Base-by-base conservation (phyloP, 2,797 vertebrate genomes). In the Catharus ustulatus region DNA sequence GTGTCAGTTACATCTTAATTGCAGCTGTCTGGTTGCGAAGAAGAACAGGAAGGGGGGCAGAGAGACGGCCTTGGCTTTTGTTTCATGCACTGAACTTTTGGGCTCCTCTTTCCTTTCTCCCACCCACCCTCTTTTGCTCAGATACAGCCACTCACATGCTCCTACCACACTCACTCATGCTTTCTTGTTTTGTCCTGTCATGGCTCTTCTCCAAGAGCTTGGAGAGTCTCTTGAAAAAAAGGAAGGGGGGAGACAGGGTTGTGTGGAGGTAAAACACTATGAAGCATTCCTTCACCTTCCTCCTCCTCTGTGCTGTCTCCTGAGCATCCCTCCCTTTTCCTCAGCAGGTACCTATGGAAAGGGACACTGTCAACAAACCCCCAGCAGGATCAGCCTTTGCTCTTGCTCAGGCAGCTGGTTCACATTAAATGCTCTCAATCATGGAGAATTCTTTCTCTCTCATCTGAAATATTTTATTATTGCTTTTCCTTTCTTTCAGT, bases 391-490 rank as follows among this genome's bases (percentile, higher is more conserved):
- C 10, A 22, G 87, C 74, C 90, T 96, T 95, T 96, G 88, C 87
- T 94, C 80, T 87, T 64, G 71, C 38, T 84, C 82, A 84, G 74
- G 76, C 97, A 98, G 96, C 97, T 98, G 97, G 92, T 98, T 98
- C 92, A 86, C 95, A 97, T 98, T 97, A 98, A 95, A 89, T 89
- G 90, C 95, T 96, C 96, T 95, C 95, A 95, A 90, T 76, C 71
- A 84, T 1, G 46, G 95, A 97, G 91, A 96, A 97, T 95, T 97
- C 96, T 86, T 95, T 96, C 88, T 95, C 95, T 96, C 96, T 97
- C 96, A 96, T 97, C 96, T 97, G 84, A 89, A 96, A 90, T 94
- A 95, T 96, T 97, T 97, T 90, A 95, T 96, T 97, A 96, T 97
- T 97, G 95, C 94, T 95, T 97, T 97, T 97, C 85, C 91, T 96